Evolutionary conservation across 1,140 invertebrate species (phyloP), one percentile per base, ranked within the genome.

Genomic region (Drosophila truncata): DNA sequence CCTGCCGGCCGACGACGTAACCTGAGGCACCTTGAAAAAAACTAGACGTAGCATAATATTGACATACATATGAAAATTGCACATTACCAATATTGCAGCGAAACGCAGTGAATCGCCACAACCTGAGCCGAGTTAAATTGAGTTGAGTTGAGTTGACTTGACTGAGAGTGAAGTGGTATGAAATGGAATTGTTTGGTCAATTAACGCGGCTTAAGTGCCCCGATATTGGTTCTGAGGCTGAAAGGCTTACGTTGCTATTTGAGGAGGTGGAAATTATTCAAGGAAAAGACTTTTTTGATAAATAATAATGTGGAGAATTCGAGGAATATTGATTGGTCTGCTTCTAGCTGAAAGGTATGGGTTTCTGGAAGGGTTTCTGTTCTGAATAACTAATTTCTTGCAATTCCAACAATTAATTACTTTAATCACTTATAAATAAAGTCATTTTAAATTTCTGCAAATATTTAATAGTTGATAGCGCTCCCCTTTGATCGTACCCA

Each of bases 11-110:
- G 57, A 23, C 52, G 73, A 69, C 64, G 58, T 77, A 77, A 81
- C 65, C 73, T 63, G 80, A 73, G 49, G 73, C 85, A 88, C 85
- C 84, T 88, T 88, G 85, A 84, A 74, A 72, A 66, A 77, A 50
- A 67, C 74, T 67, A 76, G 71, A 79, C 61, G 54, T 69, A 78
- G 63, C 75, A 82, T 76, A 87, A 82, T 85, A 85, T 85, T 85
- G 82, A 86, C 75, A 86, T 75, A 86, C 82, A 86, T 78, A 74
- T 73, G 71, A 82, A 76, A 73, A 83, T 74, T 80, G 83, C 71
- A 87, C 66, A 72, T 82, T 72, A 58, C 54, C 52, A 76, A 63
- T 65, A 50, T 50, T 31, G 39, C 52, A 67, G 16, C 71, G 58
- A 80, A 85, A 33, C 35, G 69, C n/a, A 69, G 31, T 29, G 44